phyloP scores from a whole-genome alignment of 1,140 invertebrate species.

The Calliopsis andreniformis region DNA sequence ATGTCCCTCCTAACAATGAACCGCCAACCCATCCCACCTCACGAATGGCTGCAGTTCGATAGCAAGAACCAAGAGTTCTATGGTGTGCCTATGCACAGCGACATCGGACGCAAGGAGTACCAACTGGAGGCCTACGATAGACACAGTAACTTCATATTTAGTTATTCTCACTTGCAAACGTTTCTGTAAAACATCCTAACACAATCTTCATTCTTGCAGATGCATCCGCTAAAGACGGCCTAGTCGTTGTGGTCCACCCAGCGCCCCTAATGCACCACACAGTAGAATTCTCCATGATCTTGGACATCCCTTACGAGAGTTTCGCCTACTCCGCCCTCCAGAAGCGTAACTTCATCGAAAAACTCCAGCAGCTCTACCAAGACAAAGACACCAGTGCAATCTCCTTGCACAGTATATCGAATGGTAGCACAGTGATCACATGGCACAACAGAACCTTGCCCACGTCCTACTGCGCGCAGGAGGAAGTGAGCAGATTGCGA shows the following conservation, averaged over 20 bases:
- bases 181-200: background rate
- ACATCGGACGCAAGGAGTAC: conserved; percentile 89
- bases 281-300: conserved; percentile 89
- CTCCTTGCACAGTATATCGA: conserved; percentile 82
- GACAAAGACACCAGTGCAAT: conserved; percentile 89
- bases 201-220: conserved; percentile 56
- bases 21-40: conserved; percentile 84
- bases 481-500: conserved; percentile 87
- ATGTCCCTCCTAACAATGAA: conserved; percentile 89
- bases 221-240: conserved; percentile 87
- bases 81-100: conserved; percentile 87
- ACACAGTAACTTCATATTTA: conserved; percentile 59
- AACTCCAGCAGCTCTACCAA: conserved; percentile 87
- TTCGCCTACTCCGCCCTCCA: conserved; percentile 87
- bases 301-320: conserved; percentile 87
- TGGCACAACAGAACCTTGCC: conserved; percentile 90
- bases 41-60: conserved; percentile 96
- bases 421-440: conserved; percentile 86
- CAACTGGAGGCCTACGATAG: conserved; percentile 84
- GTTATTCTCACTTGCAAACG: background rate
- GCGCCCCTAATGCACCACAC: conserved; percentile 82
- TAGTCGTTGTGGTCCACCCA: conserved; percentile 88
- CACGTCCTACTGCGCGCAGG: conserved; percentile 87
- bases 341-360: conserved; percentile 90
- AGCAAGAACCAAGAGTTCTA: conserved; percentile 94